Conservation (phyloP, 1,140 invertebrate genomes). For the Chrysomallon squamiferum region DNA sequence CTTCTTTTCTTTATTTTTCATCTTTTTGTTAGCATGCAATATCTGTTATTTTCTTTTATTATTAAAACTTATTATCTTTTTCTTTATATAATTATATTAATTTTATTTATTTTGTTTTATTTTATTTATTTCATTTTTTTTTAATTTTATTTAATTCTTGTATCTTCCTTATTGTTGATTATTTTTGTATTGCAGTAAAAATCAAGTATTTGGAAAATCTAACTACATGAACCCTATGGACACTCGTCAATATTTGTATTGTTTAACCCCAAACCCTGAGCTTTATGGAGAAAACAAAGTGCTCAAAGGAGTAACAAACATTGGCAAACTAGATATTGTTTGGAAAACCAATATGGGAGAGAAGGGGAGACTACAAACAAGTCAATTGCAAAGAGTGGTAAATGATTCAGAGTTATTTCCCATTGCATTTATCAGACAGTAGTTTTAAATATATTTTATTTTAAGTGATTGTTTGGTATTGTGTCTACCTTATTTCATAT, state of each 20-base stretch:
- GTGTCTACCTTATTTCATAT: too few relatives aligned
- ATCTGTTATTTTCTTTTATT: too few relatives aligned
- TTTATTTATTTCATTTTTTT: too few relatives aligned
- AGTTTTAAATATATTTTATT: too few relatives aligned
- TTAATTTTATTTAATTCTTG: too few relatives aligned
- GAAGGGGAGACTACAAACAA: constrained; percentile 92
- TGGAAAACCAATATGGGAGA: constrained; percentile 97
- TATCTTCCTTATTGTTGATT: too few relatives aligned
- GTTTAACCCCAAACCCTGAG: constrained; percentile 80
- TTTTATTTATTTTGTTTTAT: too few relatives aligned
- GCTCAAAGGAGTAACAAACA: constrained; percentile 83
- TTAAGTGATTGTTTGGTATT: too few relatives aligned
- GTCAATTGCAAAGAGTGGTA: constrained; percentile 89
- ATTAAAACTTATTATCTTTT: too few relatives aligned
- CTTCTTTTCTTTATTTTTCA: too few relatives aligned
- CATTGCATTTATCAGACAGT: background rate
- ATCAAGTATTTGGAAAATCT: constrained; percentile 82
- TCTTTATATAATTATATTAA: too few relatives aligned
- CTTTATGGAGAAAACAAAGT: constrained; percentile 75
- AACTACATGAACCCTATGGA: constrained; percentile 76
- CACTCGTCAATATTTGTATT: constrained; percentile 91
- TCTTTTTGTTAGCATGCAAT: too few relatives aligned
- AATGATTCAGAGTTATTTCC: constrained; percentile 20
- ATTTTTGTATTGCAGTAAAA: background rate
- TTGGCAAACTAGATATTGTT: constrained; percentile 96